phyloP scores from a whole-genome alignment of 2,888 invertebrate species.

The Zygothrica quintamaculata region DNA sequence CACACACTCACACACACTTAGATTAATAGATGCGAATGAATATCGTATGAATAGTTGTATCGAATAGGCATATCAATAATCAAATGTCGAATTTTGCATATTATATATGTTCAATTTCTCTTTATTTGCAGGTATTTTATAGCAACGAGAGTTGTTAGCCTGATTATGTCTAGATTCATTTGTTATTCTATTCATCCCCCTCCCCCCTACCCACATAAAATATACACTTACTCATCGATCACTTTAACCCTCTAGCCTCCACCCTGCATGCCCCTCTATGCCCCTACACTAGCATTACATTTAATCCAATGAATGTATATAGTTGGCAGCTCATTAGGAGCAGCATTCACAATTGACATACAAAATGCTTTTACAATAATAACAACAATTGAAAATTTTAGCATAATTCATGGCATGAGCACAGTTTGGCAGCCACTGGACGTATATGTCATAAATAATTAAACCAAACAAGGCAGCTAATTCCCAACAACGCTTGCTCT shows the following conservation, averaged over 20 bases:
- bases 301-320: neutral
- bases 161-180: neutral
- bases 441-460: slow-evolving; percentile 59
- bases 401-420: slow-evolving; percentile 68
- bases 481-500: slow-evolving; percentile 37
- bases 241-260: neutral
- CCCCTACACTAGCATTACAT: too few relatives aligned
- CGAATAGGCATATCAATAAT: slow-evolving; percentile 28
- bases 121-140: slow-evolving; percentile 39
- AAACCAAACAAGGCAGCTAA: slow-evolving; percentile 64
- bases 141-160: slow-evolving; percentile 38
- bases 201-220: neutral
- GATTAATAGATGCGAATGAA: slow-evolving; percentile 65
- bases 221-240: neutral
- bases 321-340: slow-evolving; percentile 55
- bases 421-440: slow-evolving; percentile 64
- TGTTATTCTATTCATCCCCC: slow-evolving; percentile 17
- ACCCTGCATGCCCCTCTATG: too few relatives aligned
- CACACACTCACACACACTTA: slow-evolving; percentile 55
- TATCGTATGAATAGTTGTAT: neutral
- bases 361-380: slow-evolving; percentile 50
- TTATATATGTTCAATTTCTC: slow-evolving; percentile 20
- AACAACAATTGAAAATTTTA: slow-evolving; percentile 50
- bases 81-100: slow-evolving; percentile 33
- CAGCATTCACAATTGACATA: slow-evolving; percentile 63